Percentiles rank a stretch among this genome's conserved stretches.
These are phyloP conservation scores for Epinotia brunnichana DNA, from an alignment of 2,888 invertebrate species.

Conservation along the genomic window DNA sequence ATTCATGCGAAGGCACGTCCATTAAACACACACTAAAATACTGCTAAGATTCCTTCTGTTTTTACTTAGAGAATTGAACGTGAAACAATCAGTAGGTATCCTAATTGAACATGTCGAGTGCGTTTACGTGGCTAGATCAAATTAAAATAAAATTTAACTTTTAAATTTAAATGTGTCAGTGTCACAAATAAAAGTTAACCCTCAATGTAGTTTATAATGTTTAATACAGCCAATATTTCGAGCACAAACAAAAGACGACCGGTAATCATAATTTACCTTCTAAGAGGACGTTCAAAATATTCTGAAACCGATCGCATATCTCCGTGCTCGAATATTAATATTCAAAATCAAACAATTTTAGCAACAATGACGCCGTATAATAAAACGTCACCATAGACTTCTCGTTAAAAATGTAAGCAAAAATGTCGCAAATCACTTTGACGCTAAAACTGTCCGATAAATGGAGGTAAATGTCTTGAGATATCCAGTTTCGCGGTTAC, in stretches of 20 bases:
- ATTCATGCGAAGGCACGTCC: not conserved
- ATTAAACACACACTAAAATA: not conserved
- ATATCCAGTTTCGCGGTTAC: slow-evolving; percentile 40
- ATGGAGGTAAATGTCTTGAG: slow-evolving; percentile 30
- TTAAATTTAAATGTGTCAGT: slow-evolving; percentile 7
- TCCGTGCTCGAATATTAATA: not conserved
- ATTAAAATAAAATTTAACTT: not conserved
- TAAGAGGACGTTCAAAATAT: slow-evolving; percentile 13
- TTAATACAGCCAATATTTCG: slow-evolving; percentile 1
- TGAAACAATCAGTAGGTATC: slow-evolving; percentile 3
- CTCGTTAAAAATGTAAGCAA: slow-evolving; percentile 26
- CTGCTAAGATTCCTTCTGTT: not conserved
- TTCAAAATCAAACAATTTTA: slow-evolving; percentile 11
- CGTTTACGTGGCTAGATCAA: too few species aligned
- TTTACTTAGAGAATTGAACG: not conserved
- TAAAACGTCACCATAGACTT: slow-evolving; percentile 20
- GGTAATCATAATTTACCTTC: slow-evolving; percentile 4
- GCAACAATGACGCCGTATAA: not conserved
- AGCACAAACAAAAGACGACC: slow-evolving; percentile 17
- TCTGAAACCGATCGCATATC: not conserved
- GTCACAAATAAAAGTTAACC: slow-evolving; percentile 11
- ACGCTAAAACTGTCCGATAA: slow-evolving; percentile 35
- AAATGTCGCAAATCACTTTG: slow-evolving; percentile 38
- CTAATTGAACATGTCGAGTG: not conserved
- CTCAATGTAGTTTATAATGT: not conserved